Evolutionary conservation across 2,113 vertebrate genomes (phyloP).

Genomic region (Parotia lawesii): DNA sequence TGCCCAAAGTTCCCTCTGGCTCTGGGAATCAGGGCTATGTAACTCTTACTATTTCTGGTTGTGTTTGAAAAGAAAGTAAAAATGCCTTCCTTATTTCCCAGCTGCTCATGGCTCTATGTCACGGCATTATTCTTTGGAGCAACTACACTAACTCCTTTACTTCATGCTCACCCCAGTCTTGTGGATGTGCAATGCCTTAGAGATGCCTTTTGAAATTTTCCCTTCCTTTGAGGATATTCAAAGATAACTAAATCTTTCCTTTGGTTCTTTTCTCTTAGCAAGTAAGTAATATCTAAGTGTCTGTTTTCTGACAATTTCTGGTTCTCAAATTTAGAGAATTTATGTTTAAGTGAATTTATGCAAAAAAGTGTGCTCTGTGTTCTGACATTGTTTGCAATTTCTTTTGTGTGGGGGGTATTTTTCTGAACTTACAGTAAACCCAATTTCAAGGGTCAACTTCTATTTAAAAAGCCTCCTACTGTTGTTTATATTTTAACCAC

Average conservation of each 20-base stretch:
- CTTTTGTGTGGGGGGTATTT: not conserved
- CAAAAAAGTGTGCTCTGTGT: not conserved
- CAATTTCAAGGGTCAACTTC: constrained; percentile 58
- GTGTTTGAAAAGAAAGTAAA: not conserved
- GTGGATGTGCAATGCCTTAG: not conserved
- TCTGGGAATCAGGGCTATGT: not conserved
- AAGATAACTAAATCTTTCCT: not conserved
- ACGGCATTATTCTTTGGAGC: not conserved
- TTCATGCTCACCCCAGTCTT: not conserved
- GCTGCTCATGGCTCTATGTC: not conserved
- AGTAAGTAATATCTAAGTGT: not conserved
- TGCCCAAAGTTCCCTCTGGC: not conserved
- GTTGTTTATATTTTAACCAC: constrained; percentile 65
- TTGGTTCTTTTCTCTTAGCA: not conserved
- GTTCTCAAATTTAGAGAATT: not conserved
- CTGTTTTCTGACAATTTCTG: not conserved
- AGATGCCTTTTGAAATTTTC: not conserved
- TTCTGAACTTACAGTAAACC: constrained; percentile 41
- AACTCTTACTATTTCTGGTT: not conserved
- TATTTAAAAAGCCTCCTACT: constrained; percentile 50
- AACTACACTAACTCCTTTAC: not conserved
- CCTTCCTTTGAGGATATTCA: not conserved
- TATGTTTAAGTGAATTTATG: not conserved
- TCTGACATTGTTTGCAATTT: not conserved
- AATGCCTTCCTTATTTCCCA: not conserved